These are phyloP conservation scores for Dynastes maya DNA, from an alignment of 2,888 invertebrate species.

Conservation along the genomic window DNA sequence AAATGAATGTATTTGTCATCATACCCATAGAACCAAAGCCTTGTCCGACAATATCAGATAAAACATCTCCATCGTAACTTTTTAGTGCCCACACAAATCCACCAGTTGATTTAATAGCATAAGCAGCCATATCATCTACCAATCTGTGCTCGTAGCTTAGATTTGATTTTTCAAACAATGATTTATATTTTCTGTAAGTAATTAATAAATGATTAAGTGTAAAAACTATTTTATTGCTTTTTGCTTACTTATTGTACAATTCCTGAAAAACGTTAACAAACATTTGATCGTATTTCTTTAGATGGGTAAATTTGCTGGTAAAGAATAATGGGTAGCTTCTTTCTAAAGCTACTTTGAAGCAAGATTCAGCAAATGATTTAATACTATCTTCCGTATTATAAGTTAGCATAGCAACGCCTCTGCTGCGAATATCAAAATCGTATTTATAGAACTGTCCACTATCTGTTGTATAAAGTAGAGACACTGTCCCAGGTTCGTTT, in stretches of 20 bases:
- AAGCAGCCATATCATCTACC: conserved; percentile 93
- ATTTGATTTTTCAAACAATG: conserved; percentile 79
- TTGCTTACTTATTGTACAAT: conserved; percentile 80
- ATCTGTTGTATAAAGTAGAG: conserved; percentile 76
- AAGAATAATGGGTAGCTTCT: conserved; percentile 89
- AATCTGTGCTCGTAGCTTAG: conserved; percentile 91
- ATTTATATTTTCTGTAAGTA: conserved; percentile 76
- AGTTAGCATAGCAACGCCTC: conserved; percentile 87
- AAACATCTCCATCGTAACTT: conserved; percentile 92
- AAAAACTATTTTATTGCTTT: not conserved
- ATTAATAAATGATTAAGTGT: not conserved
- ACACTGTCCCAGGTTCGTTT: conserved; percentile 77
- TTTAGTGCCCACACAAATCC: conserved; percentile 93
- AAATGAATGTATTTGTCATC: conserved; percentile 90
- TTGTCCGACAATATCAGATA: conserved; percentile 86
- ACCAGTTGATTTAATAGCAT: conserved; percentile 84
- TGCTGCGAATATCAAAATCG: conserved; percentile 78
- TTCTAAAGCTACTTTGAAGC: conserved; percentile 86
- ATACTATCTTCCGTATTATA: conserved; percentile 91
- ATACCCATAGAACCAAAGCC: conserved; percentile 85
- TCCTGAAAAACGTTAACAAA: conserved; percentile 92
- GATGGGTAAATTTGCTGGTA: conserved; percentile 90
- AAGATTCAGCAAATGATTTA: conserved; percentile 84
- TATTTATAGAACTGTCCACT: conserved; percentile 74
- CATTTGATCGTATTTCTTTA: conserved; percentile 88